A percentile compares a stretch with the other conserved stretches of the same genome.
Conservation (phyloP, 2,797 vertebrate genomes). For the Leontocebus nigricollis region DNA sequence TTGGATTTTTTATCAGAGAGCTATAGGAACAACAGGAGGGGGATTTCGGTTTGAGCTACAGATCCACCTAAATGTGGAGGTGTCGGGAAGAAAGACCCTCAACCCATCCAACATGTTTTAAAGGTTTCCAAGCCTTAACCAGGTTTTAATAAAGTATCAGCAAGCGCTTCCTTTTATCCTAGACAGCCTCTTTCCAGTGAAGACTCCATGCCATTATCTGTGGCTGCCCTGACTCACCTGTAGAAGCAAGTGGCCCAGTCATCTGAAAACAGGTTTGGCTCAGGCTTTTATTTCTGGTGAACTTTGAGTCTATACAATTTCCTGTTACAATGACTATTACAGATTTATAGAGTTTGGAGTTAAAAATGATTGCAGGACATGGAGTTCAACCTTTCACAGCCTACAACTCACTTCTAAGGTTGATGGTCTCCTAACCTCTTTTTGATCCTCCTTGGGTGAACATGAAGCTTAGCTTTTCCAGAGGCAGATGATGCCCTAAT, state of each 20-base stretch:
- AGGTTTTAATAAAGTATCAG: slow-evolving; percentile 17
- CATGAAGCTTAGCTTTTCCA: not conserved
- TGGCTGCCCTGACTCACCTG: fast-evolving
- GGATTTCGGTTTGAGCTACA: slow-evolving; percentile 31
- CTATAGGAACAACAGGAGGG: slow-evolving; percentile 23
- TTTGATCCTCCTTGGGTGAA: not conserved
- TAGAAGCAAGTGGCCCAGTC: fast-evolving
- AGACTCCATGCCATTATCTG: not conserved
- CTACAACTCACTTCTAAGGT: not conserved
- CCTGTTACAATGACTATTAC: not conserved
- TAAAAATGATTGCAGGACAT: not conserved
- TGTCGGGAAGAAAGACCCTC: slow-evolving; percentile 45
- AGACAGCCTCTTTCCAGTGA: not conserved
- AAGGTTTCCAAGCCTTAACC: not conserved
- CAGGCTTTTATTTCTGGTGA: not conserved
- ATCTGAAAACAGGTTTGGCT: not conserved
- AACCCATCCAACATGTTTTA: slow-evolving; percentile 30
- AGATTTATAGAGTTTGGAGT: not conserved
- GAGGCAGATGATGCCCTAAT: not conserved
- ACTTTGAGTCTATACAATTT: not conserved
- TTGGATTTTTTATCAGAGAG: slow-evolving; percentile 55
- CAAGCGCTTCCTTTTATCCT: not conserved
- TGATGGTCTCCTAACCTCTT: not conserved
- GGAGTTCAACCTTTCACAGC: not conserved
- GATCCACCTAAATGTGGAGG: slow-evolving; percentile 39